Conservation (phyloP, 2,797 vertebrate species). For the Platyrinchus mystaceus region DNA sequence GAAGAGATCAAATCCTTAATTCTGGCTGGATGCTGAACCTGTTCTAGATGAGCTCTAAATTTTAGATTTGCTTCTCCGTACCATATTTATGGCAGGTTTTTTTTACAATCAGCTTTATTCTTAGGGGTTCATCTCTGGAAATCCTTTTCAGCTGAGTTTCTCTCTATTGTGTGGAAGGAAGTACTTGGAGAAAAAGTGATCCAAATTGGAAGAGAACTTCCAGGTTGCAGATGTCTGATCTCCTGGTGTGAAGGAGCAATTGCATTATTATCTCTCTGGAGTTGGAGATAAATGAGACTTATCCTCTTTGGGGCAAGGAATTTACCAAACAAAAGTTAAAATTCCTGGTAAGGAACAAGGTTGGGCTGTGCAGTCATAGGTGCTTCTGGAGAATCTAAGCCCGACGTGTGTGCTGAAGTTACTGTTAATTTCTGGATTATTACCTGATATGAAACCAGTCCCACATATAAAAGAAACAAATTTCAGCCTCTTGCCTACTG, state of each 20-base stretch:
- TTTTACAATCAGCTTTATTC: not conserved
- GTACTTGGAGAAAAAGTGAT: not conserved
- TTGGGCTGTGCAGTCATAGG: not conserved
- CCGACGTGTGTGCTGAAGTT: fast-evolving
- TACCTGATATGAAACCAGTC: not conserved
- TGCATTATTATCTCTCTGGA: not conserved
- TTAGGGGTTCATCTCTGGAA: not conserved
- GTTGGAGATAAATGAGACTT: not conserved
- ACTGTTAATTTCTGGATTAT: not conserved
- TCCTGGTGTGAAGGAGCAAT: not conserved
- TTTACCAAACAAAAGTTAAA: not conserved
- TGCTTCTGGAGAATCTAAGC: not conserved
- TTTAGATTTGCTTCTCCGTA: not conserved
- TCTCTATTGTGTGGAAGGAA: not conserved
- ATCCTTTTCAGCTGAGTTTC: not conserved
- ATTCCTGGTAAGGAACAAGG: not conserved
- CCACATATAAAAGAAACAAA: not conserved
- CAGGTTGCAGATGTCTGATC: not conserved
- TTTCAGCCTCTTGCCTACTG: not conserved
- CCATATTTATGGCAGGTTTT: not conserved
- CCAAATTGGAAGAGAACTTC: not conserved
- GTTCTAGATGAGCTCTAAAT: not conserved
- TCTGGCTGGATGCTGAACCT: not conserved
- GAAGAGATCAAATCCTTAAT: not conserved
- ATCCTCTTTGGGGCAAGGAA: not conserved